phyloP scores from a whole-genome alignment of 2,888 invertebrate species.

The Apotomis betuletana region DNA sequence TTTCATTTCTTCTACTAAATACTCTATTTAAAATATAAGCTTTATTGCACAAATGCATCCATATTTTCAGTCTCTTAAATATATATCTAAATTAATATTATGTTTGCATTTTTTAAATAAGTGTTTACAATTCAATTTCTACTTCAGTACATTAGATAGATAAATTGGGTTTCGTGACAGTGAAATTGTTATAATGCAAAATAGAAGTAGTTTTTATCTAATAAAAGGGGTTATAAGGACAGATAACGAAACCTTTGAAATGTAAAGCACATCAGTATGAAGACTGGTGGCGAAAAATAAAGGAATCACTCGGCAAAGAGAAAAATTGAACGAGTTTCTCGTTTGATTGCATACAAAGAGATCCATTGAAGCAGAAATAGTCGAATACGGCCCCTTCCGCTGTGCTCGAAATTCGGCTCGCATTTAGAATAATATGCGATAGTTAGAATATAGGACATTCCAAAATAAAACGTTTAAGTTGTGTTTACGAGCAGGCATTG shows the following conservation, averaged over 20 bases:
- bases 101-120: too few relatives aligned
- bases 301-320: conserved; percentile 23
- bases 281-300: conserved; percentile 24
- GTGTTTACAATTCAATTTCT: too few relatives aligned
- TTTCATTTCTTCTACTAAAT: too few relatives aligned
- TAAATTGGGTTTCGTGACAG: neutral
- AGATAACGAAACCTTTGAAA: conserved; percentile 9
- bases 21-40: too few relatives aligned
- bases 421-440: neutral
- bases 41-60: too few relatives aligned
- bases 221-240: conserved; percentile 10
- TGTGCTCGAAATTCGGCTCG: conserved; percentile 9
- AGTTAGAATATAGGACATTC: neutral
- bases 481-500: too few relatives aligned
- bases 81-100: too few relatives aligned
- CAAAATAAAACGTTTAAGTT: too few relatives aligned
- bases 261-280: conserved; percentile 10
- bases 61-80: too few relatives aligned
- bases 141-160: neutral
- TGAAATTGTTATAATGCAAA: neutral
- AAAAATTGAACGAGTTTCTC: conserved; percentile 31
- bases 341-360: conserved; percentile 40
- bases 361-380: conserved; percentile 32
- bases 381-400: conserved; percentile 21
- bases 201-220: neutral